phyloP scores from a whole-genome alignment of 2,113 vertebrate genomes.

The Sapayoa aenigma region DNA sequence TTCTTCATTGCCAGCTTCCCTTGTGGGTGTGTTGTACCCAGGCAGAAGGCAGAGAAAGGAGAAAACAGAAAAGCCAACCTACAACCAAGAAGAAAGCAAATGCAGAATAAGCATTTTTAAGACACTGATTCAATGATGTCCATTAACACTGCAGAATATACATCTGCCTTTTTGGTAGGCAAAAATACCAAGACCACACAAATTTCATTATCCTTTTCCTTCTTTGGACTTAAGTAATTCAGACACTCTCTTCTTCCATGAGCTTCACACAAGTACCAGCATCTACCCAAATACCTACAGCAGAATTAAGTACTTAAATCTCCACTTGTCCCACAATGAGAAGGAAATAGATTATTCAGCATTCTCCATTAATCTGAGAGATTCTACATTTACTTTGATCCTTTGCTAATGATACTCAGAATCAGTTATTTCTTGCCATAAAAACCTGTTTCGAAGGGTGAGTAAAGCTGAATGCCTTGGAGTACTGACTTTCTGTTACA shows the following conservation, averaged over 20 bases:
- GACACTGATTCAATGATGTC: not conserved
- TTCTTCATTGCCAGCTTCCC: conserved; percentile 81
- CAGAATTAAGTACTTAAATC: not conserved
- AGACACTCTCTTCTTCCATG: not conserved
- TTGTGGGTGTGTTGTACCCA: conserved; percentile 74
- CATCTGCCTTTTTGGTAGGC: not conserved
- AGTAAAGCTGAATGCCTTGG: not conserved
- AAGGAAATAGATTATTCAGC: not conserved
- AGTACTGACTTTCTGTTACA: not conserved
- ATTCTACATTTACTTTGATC: not conserved
- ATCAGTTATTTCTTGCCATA: not conserved
- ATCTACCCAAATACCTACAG: not conserved
- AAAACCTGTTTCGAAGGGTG: not conserved
- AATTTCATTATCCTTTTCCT: not conserved
- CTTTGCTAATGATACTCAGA: not conserved
- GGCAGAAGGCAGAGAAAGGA: conserved; percentile 73
- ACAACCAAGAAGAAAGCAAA: not conserved
- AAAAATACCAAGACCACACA: not conserved
- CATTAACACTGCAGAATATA: not conserved
- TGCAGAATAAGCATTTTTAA: not conserved
- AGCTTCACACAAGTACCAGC: not conserved
- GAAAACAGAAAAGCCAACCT: conserved; percentile 84
- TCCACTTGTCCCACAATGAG: not conserved
- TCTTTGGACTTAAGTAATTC: not conserved
- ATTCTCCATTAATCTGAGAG: not conserved